Percentiles rank a stretch among this genome's conserved stretches.
Evolutionary conservation across 2,797 vertebrate species (phyloP).

Genomic region (Sternotherus odoratus): DNA sequence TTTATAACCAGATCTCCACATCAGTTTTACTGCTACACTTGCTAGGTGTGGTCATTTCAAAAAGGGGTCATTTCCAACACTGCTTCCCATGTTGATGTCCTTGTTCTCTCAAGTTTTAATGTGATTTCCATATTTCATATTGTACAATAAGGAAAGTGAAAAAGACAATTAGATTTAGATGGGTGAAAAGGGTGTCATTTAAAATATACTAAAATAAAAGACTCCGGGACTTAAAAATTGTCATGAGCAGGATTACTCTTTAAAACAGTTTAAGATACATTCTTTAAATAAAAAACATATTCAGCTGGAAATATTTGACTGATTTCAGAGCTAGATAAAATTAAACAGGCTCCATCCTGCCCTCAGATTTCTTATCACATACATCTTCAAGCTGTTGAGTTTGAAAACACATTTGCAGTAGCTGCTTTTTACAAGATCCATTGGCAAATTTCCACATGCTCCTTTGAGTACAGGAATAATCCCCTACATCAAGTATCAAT

Average conservation of each 20-base stretch:
- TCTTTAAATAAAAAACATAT: neutral
- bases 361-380: neutral
- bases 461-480: neutral
- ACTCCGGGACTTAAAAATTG: neutral
- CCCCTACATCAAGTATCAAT: neutral
- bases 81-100: neutral
- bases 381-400: neutral
- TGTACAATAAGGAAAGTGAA: neutral
- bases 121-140: neutral
- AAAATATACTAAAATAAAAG: neutral
- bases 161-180: neutral
- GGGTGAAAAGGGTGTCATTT: neutral
- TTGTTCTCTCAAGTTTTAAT: slow-evolving; percentile 18
- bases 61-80: neutral
- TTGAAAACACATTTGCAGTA: neutral
- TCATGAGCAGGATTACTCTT: neutral
- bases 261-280: neutral
- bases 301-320: neutral
- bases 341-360: neutral
- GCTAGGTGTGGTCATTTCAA: neutral
- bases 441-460: neutral
- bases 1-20: neutral
- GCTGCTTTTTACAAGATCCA: neutral
- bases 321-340: neutral
- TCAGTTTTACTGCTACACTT: slow-evolving; percentile 22